Conservation (phyloP, 1,140 invertebrate genomes). For the Drosophila albomicans region DNA sequence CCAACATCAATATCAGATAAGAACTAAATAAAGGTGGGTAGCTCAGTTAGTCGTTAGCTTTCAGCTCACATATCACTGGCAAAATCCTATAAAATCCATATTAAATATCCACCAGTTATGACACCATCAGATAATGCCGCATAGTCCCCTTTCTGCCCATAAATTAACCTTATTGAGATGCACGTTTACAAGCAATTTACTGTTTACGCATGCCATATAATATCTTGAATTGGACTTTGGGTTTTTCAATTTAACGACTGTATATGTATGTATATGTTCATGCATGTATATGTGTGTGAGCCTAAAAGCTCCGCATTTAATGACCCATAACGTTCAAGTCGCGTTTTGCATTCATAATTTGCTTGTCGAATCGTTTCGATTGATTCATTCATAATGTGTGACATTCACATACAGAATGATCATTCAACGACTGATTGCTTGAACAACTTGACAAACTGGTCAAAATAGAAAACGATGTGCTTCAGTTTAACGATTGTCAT, state of each 20-base stretch:
- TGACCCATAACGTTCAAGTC: constrained; percentile 64
- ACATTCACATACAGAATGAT: constrained; percentile 49
- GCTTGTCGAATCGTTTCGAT: constrained; percentile 41
- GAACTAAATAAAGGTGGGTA: not conserved
- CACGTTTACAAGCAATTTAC: constrained; percentile 77
- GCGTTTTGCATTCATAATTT: constrained; percentile 52
- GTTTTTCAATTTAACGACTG: constrained; percentile 20
- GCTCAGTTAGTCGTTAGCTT: constrained; percentile 17
- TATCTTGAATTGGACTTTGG: constrained; percentile 49
- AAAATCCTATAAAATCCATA: constrained; percentile 58
- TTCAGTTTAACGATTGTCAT: constrained; percentile 59
- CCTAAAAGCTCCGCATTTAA: constrained; percentile 67
- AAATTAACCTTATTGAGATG: constrained; percentile 66
- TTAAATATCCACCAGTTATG: constrained; percentile 69
- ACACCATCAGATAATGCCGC: constrained; percentile 68
- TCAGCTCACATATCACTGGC: constrained; percentile 36
- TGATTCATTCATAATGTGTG: constrained; percentile 51
- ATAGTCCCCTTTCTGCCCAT: constrained; percentile 30
- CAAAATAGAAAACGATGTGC: constrained; percentile 54
- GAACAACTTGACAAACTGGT: constrained; percentile 32
- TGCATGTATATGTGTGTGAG: constrained; percentile 14
- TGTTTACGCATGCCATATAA: constrained; percentile 73
- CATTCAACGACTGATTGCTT: not conserved
- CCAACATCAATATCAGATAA: constrained; percentile 32
- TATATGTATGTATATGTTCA: constrained; percentile 7